A percentile compares a stretch with the other conserved stretches of the same genome.
Evolutionary conservation across 2,113 vertebrate genomes (phyloP).

Genomic region (Tychaedon coryphoeus): DNA sequence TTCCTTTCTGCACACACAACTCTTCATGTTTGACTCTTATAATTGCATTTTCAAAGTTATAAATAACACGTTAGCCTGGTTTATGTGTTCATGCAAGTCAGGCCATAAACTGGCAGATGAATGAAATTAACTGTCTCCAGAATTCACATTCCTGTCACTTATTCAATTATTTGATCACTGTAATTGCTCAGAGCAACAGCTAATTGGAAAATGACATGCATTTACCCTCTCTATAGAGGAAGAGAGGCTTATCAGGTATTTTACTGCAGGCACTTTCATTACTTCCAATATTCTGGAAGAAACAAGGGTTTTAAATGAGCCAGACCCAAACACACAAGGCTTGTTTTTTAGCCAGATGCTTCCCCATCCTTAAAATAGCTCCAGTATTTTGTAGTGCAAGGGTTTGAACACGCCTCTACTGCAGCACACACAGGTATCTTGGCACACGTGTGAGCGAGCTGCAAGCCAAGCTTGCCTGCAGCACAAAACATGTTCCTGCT

Average conservation of each 20-base stretch:
- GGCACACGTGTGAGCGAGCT: not conserved
- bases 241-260: slow-evolving; percentile 20
- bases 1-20: not conserved
- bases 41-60: slow-evolving; percentile 47
- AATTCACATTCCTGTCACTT: slow-evolving; percentile 64
- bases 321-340: not conserved
- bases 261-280: slow-evolving; percentile 46
- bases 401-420: not conserved
- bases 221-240: slow-evolving; percentile 20
- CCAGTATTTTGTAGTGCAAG: not conserved
- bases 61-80: slow-evolving; percentile 58
- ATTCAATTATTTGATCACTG: slow-evolving; percentile 66
- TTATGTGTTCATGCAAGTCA: slow-evolving; percentile 48
- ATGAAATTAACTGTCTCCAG: slow-evolving; percentile 56
- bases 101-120: slow-evolving; percentile 38
- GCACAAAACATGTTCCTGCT: not conserved
- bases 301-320: not conserved
- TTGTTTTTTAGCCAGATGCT: not conserved
- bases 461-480: not conserved
- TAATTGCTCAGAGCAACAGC: slow-evolving; percentile 64
- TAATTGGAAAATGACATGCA: slow-evolving; percentile 64
- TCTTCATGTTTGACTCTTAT: slow-evolving; percentile 23
- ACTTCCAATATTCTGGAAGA: slow-evolving; percentile 17
- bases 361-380: not conserved
- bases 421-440: not conserved